Evolutionary conservation across 2,113 vertebrate genomes (phyloP).

Genomic region (Aviceda subcristata): DNA sequence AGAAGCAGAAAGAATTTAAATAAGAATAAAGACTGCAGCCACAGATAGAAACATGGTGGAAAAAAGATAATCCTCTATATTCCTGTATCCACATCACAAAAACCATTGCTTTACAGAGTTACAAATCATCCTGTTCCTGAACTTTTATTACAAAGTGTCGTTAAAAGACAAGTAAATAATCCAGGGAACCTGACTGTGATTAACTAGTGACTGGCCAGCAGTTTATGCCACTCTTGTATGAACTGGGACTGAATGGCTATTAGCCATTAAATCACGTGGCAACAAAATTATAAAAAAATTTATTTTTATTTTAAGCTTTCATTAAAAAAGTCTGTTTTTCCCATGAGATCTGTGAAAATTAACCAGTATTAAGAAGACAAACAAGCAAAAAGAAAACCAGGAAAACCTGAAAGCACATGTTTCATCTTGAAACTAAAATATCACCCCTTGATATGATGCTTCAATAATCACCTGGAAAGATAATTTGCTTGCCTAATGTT

Average conservation of each 20-base stretch:
- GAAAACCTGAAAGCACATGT: neutral
- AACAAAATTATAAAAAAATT: neutral
- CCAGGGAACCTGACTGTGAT: neutral
- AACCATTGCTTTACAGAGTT: neutral
- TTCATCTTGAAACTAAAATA: neutral
- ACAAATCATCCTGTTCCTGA: neutral
- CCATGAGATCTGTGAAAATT: neutral
- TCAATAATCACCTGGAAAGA: neutral
- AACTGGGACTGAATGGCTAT: neutral
- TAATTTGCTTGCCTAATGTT: neutral
- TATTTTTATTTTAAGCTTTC: neutral
- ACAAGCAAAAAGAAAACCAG: neutral
- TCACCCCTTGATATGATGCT: neutral
- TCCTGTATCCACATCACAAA: neutral
- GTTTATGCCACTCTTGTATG: neutral
- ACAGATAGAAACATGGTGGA: neutral
- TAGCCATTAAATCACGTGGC: neutral
- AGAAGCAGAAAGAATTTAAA: constrained; percentile 5
- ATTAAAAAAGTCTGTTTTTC: neutral
- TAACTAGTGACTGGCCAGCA: neutral
- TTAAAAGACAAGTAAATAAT: neutral
- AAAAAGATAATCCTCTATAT: neutral
- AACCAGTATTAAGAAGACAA: neutral
- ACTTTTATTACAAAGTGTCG: neutral
- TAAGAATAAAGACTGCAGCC: neutral